Evolutionary conservation across 1,140 invertebrate species (phyloP).

Genomic region (Diplogasteroides magnus): DNA sequence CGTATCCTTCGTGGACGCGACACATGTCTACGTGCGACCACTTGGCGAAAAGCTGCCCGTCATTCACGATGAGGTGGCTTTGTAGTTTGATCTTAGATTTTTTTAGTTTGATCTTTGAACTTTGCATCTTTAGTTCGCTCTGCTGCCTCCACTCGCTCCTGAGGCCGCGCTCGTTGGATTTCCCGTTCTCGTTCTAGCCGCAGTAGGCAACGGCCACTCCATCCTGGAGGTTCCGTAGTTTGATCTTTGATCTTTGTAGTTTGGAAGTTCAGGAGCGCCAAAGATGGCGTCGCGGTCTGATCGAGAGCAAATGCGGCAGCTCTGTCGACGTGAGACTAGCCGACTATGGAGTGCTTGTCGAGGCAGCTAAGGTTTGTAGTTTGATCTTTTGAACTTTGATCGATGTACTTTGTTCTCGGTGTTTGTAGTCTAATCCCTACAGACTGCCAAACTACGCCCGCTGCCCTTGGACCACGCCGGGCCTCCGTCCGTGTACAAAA

Average conservation of each 20-base stretch:
- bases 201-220: not conserved
- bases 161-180: not conserved
- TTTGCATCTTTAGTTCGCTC: not conserved
- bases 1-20: not conserved
- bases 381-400: not conserved
- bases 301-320: not conserved
- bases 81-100: too few species aligned
- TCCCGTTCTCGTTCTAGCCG: not conserved
- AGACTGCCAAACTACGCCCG: not conserved
- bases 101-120: not conserved
- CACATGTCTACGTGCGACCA: not conserved
- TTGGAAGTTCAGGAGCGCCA: not conserved
- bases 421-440: not conserved
- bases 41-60: not conserved
- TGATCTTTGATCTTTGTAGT: not conserved
- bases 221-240: not conserved
- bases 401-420: too few species aligned
- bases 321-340: not conserved
- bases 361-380: not conserved
- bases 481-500: not conserved
- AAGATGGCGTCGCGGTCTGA: not conserved
- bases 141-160: not conserved
- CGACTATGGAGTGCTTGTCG: not conserved
- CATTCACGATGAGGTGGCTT: not conserved
- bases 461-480: not conserved